Evolutionary conservation across 1,140 invertebrate species (phyloP).

Genomic region (Sipha flava): DNA sequence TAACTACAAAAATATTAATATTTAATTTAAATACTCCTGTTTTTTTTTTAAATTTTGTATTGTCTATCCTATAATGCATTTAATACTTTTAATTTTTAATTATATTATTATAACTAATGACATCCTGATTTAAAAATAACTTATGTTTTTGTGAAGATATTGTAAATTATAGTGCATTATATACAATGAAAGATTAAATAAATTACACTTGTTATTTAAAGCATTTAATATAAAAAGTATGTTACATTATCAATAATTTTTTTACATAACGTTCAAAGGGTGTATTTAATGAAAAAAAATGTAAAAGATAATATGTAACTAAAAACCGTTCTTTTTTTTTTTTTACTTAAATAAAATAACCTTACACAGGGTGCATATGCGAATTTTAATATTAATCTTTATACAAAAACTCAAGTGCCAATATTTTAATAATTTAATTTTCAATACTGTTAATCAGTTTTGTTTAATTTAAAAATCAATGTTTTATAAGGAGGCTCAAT

Average conservation of each 20-base stretch:
- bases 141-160: background rate
- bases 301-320: too few relatives aligned
- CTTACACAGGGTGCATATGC: slow-evolving; percentile 10
- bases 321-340: background rate
- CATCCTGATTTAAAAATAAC: background rate
- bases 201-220: background rate
- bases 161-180: background rate
- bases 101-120: background rate
- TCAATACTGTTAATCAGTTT: background rate
- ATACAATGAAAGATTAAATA: background rate
- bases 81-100: slow-evolving; percentile 8
- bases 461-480: background rate
- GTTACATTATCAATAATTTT: background rate
- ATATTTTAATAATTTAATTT: background rate
- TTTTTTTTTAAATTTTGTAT: background rate
- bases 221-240: background rate
- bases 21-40: background rate
- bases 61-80: background rate
- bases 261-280: background rate
- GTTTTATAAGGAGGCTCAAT: background rate
- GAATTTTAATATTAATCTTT: slow-evolving; percentile 1
- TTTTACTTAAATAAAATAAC: background rate
- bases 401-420: slow-evolving; percentile 1
- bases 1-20: background rate
- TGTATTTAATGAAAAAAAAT: too few relatives aligned